These are phyloP conservation scores for Scomberomorus guttatus DNA, from an alignment of 2,797 vertebrate species.

Conservation along the genomic window DNA sequence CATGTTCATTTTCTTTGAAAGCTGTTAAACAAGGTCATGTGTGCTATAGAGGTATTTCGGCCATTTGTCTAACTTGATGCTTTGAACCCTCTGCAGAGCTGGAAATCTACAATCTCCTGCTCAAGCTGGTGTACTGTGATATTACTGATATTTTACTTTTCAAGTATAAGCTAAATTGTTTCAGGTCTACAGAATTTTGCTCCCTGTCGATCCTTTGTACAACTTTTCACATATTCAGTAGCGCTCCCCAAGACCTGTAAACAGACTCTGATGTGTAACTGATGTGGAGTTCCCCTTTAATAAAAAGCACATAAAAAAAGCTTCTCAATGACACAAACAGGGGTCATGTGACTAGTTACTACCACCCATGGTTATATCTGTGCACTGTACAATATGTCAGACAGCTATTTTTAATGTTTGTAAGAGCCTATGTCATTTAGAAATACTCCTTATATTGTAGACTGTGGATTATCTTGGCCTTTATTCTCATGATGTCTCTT, in stretches of 20 bases:
- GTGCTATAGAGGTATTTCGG: conserved; percentile 1
- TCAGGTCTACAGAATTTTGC: no score
- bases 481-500: conserved; percentile 42
- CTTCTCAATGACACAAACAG: not conserved
- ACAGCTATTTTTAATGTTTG: no score
- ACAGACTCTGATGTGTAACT: no score
- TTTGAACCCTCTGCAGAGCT: conserved; percentile 45
- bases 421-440: no score
- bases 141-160: not conserved
- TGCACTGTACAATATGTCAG: no score
- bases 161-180: not conserved
- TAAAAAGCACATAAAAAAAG: not conserved
- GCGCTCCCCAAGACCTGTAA: no score
- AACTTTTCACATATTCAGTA: no score
- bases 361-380: not conserved
- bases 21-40: not conserved
- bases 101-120: conserved; percentile 11
- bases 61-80: conserved; percentile 17
- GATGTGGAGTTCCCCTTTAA: no score
- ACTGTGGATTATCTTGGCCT: not conserved
- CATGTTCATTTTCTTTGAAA: not conserved
- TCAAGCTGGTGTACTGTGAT: conserved; percentile 9
- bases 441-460: not conserved
- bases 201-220: no score
- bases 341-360: not conserved